Base-by-base conservation (phyloP, 1,140 invertebrate species). In the Spodoptera litura region DNA sequence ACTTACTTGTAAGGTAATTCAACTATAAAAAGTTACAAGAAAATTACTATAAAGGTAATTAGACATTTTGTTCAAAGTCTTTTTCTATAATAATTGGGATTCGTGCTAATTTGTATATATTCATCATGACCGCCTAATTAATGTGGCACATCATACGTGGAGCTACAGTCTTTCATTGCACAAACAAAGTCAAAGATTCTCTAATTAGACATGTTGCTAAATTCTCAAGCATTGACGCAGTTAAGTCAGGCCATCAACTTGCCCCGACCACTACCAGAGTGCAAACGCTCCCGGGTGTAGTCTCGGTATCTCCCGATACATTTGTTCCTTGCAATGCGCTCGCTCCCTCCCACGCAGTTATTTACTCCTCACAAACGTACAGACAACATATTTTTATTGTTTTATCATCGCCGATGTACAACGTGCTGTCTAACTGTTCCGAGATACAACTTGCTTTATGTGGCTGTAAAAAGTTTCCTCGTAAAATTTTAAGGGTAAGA, bases 251-350 rank as follows among this genome's bases (percentile, higher is more conserved):
- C 38, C 38, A 44, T 44, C 38, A 44, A 71, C 68, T 56, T 51
- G 9, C 68, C n/a, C 12, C 0, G n/a, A 56, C n/a, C 12, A 2
- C n/a, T 44, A 10, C 1, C 27, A 0, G 13, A 55, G 44, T 38
- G 25, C 4, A 35, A 71, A 71, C 68, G 53, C 44, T 15, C 44
- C 27, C 13, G 27, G 2, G 53, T 38, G 38, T 56, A 56, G 52
- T 38, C 52, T 55, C 64, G 52, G n/a, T 71, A 71, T 71, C 68
- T 71, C 52, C 68, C 68, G 68, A 71, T 56, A 71, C 68, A 71
- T 56, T 71, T 71, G 68, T 71, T 38, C 25, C 15, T 31, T 20
- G 51, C 27, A 56, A 15, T 56, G 68, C 56, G 49, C 25, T 51
- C 38, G 15, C 35, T 31, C 52, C 13, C 64, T 55, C 52, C 10